Percentiles rank a stretch among this genome's conserved stretches.
Evolutionary conservation across 1,140 invertebrate genomes (phyloP).

Genomic region (Nephotettix cincticeps): DNA sequence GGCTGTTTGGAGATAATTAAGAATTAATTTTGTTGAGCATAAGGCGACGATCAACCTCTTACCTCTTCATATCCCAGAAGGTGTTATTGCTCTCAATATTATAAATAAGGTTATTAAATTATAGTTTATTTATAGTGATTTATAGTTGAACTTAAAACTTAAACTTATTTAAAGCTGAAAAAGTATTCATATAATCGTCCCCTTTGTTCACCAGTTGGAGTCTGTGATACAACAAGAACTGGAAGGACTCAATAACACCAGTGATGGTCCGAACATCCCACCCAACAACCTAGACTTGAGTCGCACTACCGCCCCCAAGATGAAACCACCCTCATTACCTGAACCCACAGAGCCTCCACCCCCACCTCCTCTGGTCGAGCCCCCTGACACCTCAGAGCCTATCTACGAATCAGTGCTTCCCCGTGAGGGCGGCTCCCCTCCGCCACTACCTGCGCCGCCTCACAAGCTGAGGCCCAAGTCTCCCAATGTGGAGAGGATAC

Average conservation of each 20-base stretch:
- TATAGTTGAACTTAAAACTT: too few species aligned
- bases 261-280: conserved; percentile 28
- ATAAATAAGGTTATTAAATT: too few species aligned
- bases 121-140: too few species aligned
- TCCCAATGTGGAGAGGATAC: conserved; percentile 39
- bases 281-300: conserved; percentile 35
- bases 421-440: conserved; percentile 55
- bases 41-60: too few species aligned
- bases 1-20: too few species aligned
- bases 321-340: conserved; percentile 56
- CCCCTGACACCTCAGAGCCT: conserved; percentile 57
- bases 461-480: conserved; percentile 47
- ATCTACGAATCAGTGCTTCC: conserved; percentile 83
- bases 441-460: conserved; percentile 50
- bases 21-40: too few species aligned
- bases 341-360: conserved; percentile 74
- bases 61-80: too few species aligned
- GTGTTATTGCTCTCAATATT: too few species aligned
- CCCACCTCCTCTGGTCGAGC: conserved; percentile 55
- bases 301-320: conserved; percentile 15
- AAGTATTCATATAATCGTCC: not conserved
- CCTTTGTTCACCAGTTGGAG: conserved; percentile 48
- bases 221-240: conserved; percentile 60
- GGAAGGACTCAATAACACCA: conserved; percentile 37
- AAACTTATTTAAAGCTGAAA: not conserved